Evolutionary conservation across 2,888 invertebrate genomes (phyloP), one percentile per base, ranked within the genome.

Genomic region (Drosophila macrospina): DNA sequence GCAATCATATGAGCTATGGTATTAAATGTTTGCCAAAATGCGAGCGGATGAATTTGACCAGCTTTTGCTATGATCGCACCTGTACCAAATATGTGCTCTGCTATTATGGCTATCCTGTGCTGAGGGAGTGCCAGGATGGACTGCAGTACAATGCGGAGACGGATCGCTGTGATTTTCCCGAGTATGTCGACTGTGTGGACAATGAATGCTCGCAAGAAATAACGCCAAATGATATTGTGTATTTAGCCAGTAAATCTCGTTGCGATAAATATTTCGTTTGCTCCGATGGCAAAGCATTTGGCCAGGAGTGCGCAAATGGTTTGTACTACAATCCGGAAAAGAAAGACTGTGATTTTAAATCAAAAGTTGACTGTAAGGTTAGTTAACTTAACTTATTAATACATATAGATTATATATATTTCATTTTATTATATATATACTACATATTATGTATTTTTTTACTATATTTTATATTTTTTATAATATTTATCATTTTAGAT

Each of bases 31-130:
- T 86, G 52, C 63, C 80, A 13, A 1, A 1, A 1, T 82, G 81
- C 4, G 1, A 52, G 2, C 0, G 0, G 0, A 28, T 8, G 0
- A 61, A 69, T 0, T 63, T 90, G 32, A 77, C 70, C 4, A 89
- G 78, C n/a, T 89, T 81, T 28, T 80, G 88, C 37, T 90, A 89
- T 26, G 86, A 88, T 65, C 86, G 87, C 39, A 91, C 91, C 42
- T 91, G 92, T 39, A 84, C 81, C 30, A 91, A 89, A 59, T 91
- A 89, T 59, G 82, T 89, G 0, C 67, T 91, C 20, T 91, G 91
- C 56, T 91, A 86, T 69, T 86, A 68, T 30, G 73, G 80, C n/a
- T 0, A 56, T 52, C 86, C 90, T 0, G 80, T 91, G 0, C 7
- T 91, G 4, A 78, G 87, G 20, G 56, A 88, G 30, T 92, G 91